Evolutionary conservation across 2,888 invertebrate genomes (phyloP).

Genomic region (Andrena praecox): DNA sequence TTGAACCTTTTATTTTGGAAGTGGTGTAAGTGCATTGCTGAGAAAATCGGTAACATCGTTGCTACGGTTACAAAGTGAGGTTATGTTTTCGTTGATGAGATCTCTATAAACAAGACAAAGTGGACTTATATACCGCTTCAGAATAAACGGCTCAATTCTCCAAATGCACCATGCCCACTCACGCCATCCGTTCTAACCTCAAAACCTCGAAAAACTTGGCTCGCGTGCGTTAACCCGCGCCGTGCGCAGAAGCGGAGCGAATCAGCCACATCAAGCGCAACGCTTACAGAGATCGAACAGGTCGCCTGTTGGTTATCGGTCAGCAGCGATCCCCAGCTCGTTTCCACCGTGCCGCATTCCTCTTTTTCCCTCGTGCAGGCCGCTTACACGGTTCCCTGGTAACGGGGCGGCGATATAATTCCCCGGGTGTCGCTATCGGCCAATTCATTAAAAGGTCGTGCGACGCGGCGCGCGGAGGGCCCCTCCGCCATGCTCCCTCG

Average conservation of each 20-base stretch:
- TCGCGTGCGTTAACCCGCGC: conserved; percentile 21
- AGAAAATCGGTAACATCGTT: too few species aligned
- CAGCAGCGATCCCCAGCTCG: conserved; percentile 19
- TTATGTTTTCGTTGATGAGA: too few species aligned
- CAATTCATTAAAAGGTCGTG: conserved; percentile 66
- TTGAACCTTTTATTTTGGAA: too few species aligned
- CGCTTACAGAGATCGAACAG: conserved; percentile 40
- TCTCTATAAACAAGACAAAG: too few species aligned
- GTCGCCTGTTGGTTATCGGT: conserved; percentile 40
- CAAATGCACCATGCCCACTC: neutral
- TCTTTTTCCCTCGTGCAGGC: conserved; percentile 26
- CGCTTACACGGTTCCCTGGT: conserved; percentile 26
- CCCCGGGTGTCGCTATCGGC: conserved; percentile 52
- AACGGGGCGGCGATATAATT: conserved; percentile 58
- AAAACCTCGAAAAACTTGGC: conserved; percentile 15
- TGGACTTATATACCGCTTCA: too few species aligned
- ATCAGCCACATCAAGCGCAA: conserved; percentile 30
- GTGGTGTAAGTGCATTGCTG: too few species aligned
- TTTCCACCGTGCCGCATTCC: conserved; percentile 35
- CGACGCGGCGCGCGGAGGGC: conserved; percentile 19
- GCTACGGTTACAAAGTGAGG: too few species aligned
- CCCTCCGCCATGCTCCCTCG: neutral
- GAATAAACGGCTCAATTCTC: neutral
- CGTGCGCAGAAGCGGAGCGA: neutral
- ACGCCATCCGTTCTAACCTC: neutral